Percentiles rank a stretch among this genome's conserved stretches.
Evolutionary conservation across 2,888 invertebrate genomes (phyloP).

Genomic region (Drosophila kanekoi): DNA sequence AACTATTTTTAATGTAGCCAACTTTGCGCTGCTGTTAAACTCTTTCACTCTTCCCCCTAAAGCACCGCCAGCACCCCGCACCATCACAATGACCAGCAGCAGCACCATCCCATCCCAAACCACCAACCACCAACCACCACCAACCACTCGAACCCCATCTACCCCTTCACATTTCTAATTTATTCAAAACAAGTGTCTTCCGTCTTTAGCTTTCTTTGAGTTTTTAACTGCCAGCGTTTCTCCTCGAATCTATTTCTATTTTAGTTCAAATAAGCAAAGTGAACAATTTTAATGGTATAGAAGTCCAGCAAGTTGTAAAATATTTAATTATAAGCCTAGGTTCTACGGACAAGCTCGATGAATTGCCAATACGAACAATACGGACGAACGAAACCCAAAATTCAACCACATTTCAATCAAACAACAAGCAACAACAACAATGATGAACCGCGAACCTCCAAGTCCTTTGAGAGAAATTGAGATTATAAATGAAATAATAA

Average conservation of each 20-base stretch:
- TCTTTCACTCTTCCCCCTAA: constrained; percentile 5
- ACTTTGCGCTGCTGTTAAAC: constrained; percentile 55
- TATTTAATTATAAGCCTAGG: constrained; percentile 69
- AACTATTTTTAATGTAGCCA: constrained; percentile 72
- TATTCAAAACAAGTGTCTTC: constrained; percentile 44
- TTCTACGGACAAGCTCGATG: constrained; percentile 54
- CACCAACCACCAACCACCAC: constrained; percentile 28
- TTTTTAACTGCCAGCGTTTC: constrained; percentile 41
- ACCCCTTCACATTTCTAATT: constrained; percentile 47
- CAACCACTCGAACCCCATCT: not conserved
- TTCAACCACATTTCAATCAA: not conserved
- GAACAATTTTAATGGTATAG: constrained; percentile 35
- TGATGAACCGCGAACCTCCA: not conserved
- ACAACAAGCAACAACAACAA: constrained; percentile 11
- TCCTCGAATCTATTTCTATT: constrained; percentile 25
- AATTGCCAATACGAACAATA: constrained; percentile 52
- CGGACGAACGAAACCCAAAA: constrained; percentile 32
- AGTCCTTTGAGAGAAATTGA: constrained; percentile 48
- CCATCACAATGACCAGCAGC: constrained; percentile 15
- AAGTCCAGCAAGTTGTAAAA: constrained; percentile 65
- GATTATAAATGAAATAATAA: constrained; percentile 55
- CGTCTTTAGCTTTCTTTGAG: constrained; percentile 1
- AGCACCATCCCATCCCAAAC: constrained; percentile 22
- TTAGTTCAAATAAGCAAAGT: constrained; percentile 56
- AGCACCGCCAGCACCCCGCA: constrained; percentile 14